phyloP scores from a whole-genome alignment of 1,140 invertebrate genomes.

The Chrysomallon squamiferum region DNA sequence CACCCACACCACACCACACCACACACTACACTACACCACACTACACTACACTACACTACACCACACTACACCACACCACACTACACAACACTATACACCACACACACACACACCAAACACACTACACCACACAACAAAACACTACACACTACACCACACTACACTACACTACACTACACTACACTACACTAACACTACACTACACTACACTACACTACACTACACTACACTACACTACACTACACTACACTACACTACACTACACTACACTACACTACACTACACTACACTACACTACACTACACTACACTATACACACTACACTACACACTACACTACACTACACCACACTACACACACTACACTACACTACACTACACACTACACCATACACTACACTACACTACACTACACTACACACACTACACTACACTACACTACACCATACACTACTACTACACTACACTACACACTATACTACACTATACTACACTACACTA shows the following conservation, averaged over 20 bases:
- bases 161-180: slow-evolving; percentile 10
- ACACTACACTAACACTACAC: too few relatives aligned
- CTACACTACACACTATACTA: slow-evolving; percentile 3
- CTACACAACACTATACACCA: not conserved
- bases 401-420: too few relatives aligned
- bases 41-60: slow-evolving; percentile 8
- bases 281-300: too few relatives aligned
- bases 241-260: not conserved
- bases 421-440: not conserved
- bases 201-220: not conserved
- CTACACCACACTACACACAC: too few relatives aligned
- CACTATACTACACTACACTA: slow-evolving; percentile 9
- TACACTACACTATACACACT: too few relatives aligned
- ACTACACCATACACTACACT: too few relatives aligned
- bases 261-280: too few relatives aligned
- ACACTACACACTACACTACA: too few relatives aligned
- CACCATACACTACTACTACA: not conserved
- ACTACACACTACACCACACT: not conserved
- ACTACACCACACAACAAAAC: slow-evolving; percentile 1
- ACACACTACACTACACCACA: slow-evolving; percentile 12
- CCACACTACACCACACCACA: slow-evolving; percentile 2
- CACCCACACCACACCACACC: too few relatives aligned
- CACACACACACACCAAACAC: not conserved
- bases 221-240: too few relatives aligned
- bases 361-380: too few relatives aligned